Conservation (phyloP, 1,140 invertebrate genomes). For the Drosophila mayri region DNA sequence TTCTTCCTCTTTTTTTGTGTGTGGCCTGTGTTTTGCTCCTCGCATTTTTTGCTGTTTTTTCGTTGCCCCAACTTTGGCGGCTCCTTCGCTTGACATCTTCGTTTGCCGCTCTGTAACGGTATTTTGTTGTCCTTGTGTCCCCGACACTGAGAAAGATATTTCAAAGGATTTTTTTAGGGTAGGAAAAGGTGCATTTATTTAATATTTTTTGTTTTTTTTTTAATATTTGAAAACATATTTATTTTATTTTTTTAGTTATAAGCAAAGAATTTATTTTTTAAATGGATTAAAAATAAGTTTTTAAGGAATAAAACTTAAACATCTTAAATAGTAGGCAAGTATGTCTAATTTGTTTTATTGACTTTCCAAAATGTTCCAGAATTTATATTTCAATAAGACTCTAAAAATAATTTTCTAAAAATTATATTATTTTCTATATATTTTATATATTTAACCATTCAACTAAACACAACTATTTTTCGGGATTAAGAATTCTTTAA, state of each 20-base stretch:
- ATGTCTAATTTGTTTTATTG: too few relatives aligned
- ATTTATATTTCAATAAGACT: too few relatives aligned
- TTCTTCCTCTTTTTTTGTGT: slow-evolving; percentile 1
- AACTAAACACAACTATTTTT: neutral
- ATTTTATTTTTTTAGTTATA: neutral
- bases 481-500: too few relatives aligned
- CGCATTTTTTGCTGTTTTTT: slow-evolving; percentile 46
- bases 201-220: too few relatives aligned
- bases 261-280: too few relatives aligned
- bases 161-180: too few relatives aligned
- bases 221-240: too few relatives aligned
- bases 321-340: neutral
- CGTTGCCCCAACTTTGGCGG: slow-evolving; percentile 35
- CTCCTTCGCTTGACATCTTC: slow-evolving; percentile 75
- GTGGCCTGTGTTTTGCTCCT: slow-evolving; percentile 20
- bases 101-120: slow-evolving; percentile 57
- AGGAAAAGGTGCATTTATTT: too few relatives aligned
- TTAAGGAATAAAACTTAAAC: neutral
- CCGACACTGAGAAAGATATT: slow-evolving; percentile 12
- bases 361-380: neutral
- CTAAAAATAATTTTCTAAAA: too few relatives aligned
- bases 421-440: too few relatives aligned
- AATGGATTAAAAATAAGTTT: too few relatives aligned
- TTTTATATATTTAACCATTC: too few relatives aligned
- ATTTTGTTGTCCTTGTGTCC: slow-evolving; percentile 33